Evolutionary conservation across 2,888 invertebrate genomes (phyloP).

Genomic region (Aporophyla lueneburgensis): DNA sequence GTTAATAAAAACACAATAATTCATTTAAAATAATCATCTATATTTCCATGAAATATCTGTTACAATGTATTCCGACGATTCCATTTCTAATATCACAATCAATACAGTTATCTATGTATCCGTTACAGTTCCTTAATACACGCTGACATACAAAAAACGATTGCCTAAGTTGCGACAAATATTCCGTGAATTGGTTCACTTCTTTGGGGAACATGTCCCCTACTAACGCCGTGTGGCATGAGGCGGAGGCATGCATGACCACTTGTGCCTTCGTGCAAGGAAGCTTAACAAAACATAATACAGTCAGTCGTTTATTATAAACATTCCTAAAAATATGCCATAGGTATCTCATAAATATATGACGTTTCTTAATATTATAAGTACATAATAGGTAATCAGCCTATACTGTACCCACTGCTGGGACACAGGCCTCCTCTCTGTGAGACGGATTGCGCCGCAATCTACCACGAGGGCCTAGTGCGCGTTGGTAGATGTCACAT

Average conservation of each 20-base stretch:
- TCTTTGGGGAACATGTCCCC: background rate
- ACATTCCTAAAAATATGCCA: background rate
- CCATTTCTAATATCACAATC: constrained; percentile 58
- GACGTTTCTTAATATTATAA: no score
- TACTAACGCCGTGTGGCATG: background rate
- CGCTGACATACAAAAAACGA: background rate
- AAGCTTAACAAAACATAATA: background rate
- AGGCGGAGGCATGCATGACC: background rate
- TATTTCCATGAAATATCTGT: constrained; percentile 45
- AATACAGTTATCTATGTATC: constrained; percentile 24
- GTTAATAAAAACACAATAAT: constrained; percentile 19
- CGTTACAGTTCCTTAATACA: background rate
- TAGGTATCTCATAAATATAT: no score
- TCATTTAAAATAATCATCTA: constrained; percentile 37
- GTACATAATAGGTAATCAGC: no score
- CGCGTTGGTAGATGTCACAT: no score
- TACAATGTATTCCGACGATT: constrained; percentile 24
- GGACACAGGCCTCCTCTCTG: no score
- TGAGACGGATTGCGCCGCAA: no score
- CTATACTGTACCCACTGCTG: no score
- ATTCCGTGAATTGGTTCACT: background rate
- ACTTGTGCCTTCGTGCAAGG: background rate
- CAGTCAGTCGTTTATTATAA: background rate
- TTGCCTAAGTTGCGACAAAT: background rate
- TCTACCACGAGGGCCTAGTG: no score